Conservation (phyloP, 2,797 vertebrate species). For the Oophaga sylvatica region DNA sequence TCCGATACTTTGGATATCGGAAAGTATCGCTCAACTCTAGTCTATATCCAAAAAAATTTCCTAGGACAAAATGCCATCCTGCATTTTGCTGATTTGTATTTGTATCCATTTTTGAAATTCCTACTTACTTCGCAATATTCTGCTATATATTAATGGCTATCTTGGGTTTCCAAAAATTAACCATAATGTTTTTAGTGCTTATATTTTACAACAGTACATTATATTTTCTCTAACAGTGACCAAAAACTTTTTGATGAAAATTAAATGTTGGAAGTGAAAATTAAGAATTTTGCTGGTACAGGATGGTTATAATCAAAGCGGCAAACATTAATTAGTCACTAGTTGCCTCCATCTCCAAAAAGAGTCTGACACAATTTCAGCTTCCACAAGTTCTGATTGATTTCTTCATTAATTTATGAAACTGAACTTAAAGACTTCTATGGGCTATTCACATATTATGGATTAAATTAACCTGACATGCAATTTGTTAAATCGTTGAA, state of each 20-base stretch:
- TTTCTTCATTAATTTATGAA: constrained; percentile 25
- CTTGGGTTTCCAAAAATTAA: constrained; percentile 42
- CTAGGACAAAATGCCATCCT: not conserved
- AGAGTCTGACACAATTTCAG: constrained; percentile 23
- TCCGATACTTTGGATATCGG: too few relatives aligned
- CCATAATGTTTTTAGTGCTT: constrained; percentile 30
- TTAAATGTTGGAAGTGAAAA: constrained; percentile 34
- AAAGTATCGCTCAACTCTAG: too few relatives aligned
- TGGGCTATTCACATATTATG: constrained; percentile 33
- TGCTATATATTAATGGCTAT: constrained; percentile 22
- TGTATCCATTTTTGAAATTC: constrained; percentile 45
- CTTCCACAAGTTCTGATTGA: constrained; percentile 38
- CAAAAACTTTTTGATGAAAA: constrained; percentile 47
- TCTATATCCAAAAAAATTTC: constrained; percentile 15
- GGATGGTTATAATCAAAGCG: constrained; percentile 36
- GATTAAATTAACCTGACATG: constrained; percentile 51
- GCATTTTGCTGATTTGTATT: constrained; percentile 48
- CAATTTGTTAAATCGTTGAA: constrained; percentile 32
- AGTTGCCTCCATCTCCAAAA: constrained; percentile 29
- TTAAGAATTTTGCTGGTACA: constrained; percentile 45
- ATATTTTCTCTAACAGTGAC: constrained; percentile 36
- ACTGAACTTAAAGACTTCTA: constrained; percentile 44
- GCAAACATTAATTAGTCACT: constrained; percentile 56
- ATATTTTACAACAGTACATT: constrained; percentile 14
- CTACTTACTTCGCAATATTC: constrained; percentile 47